These are phyloP conservation scores for Melanotaenia nigrans DNA, from an alignment of 2,797 vertebrate species.

Conservation along the genomic window DNA sequence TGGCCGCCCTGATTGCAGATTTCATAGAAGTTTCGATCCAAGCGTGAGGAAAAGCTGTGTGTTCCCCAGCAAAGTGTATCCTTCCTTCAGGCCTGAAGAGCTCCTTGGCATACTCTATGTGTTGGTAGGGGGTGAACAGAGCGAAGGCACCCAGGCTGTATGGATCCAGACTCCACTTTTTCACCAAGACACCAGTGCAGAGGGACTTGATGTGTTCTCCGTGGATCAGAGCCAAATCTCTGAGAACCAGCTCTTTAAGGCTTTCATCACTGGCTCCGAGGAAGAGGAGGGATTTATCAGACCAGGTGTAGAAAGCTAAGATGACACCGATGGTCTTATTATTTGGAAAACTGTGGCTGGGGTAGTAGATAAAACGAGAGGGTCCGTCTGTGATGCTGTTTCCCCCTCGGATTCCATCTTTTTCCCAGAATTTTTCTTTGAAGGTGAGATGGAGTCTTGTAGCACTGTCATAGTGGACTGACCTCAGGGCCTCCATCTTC, in stretches of 20 bases:
- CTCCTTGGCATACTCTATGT: constrained; percentile 53
- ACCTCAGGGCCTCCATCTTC: constrained; percentile 53
- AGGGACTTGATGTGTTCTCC: constrained; percentile 49
- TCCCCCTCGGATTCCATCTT: not conserved
- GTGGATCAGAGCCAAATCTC: constrained; percentile 78
- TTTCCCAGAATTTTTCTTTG: fast-evolving
- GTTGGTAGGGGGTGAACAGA: constrained; percentile 78
- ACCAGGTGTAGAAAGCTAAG: constrained; percentile 65
- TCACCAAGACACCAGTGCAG: constrained; percentile 74
- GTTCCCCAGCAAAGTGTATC: constrained; percentile 83
- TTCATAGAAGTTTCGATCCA: constrained; percentile 86
- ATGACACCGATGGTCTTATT: constrained; percentile 41
- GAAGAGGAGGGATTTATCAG: constrained; percentile 58
- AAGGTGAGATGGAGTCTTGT: constrained; percentile 66
- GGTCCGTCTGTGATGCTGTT: constrained; percentile 55
- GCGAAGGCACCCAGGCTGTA: constrained; percentile 73
- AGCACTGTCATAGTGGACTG: constrained; percentile 58
- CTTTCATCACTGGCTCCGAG: constrained; percentile 38
- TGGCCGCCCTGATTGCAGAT: constrained; percentile 79
- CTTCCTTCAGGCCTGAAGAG: constrained; percentile 70
- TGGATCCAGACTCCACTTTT: constrained; percentile 78
- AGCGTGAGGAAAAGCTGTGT: constrained; percentile 80
- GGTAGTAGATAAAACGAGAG: constrained; percentile 57
- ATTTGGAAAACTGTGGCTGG: constrained; percentile 41
- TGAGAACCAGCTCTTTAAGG: constrained; percentile 60